Percentiles rank a stretch among this genome's conserved stretches.
Evolutionary conservation across 2,113 vertebrate species (phyloP).

Genomic region (Scatophagus argus): DNA sequence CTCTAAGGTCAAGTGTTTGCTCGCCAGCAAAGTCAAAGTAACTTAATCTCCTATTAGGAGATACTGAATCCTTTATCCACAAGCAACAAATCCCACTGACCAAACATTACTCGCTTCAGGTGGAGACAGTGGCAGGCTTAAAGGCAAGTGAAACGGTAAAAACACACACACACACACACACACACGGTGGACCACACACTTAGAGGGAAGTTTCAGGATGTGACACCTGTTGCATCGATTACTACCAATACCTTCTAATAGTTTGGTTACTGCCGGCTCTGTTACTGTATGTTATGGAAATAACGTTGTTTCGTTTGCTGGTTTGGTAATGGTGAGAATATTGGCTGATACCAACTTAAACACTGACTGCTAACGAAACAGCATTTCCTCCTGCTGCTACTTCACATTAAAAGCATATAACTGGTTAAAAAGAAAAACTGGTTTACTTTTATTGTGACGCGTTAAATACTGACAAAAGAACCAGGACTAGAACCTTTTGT

Average conservation of each 20-base stretch:
- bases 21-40: slow-evolving; percentile 42
- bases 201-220: slow-evolving; percentile 65
- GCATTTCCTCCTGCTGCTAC: not conserved
- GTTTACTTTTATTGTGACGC: not conserved
- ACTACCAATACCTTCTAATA: not conserved
- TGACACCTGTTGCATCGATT: not conserved
- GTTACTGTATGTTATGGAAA: not conserved
- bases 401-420: not conserved
- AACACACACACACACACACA: slow-evolving; percentile 14
- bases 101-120: slow-evolving; percentile 67
- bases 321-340: too few species aligned
- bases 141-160: not conserved
- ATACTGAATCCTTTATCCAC: slow-evolving; percentile 42
- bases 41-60: slow-evolving; percentile 41
- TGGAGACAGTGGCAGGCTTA: slow-evolving; percentile 38
- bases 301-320: too few species aligned
- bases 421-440: too few species aligned
- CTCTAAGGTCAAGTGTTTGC: slow-evolving; percentile 49
- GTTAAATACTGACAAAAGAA: not conserved
- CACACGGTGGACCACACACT: slow-evolving; percentile 45
- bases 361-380: not conserved
- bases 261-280: not conserved
- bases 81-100: slow-evolving; percentile 68
- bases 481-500: not conserved
- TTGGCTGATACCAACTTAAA: too few species aligned